Base-by-base conservation (phyloP, 2,797 vertebrate genomes). In the Tiaroga cobitis region DNA sequence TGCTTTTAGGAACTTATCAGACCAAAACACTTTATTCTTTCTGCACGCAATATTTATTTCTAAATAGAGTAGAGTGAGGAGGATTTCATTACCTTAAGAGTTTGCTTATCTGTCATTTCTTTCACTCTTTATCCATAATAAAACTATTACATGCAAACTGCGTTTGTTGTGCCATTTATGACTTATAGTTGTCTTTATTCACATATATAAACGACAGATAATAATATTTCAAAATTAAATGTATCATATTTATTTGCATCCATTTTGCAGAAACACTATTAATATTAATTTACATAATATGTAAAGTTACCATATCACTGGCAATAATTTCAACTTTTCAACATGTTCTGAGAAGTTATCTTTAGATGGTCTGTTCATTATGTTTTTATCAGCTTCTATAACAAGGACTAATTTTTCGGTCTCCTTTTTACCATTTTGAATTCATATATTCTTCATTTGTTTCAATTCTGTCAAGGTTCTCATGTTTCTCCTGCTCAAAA, bases 1-100 rank as follows among this genome's bases (percentile, higher is more conserved):
- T 16, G 72, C 65, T 67, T 83, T 74, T 81, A 81, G 32, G 15
- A 39, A 61, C 72, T 78, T 81, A 26, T 72, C 68, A 29, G 51
- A 87, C 56, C 43, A 59, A 68, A 82, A 74, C 39, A 41, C 29
- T 68, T 75, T 80, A 32, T 39, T 77, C 74, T 77, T 84, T 80
- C 46, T 83, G 80, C 76, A 69, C 78, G 59, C 46, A 24, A 68
- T 85, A 85, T 85, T 83, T 73, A 78, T 82, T 65, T 85, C 74
- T 21, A 37, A 82, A 59, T 41, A 49, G 26, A 26, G 68, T 73
- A 75, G 79, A 29, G 63, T 43, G 70, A 70, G 68, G 65, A 75
- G 51, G 26, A 79, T 49, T 37, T 43, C 43, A 76, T 63, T 3
- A 13, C 21, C 75, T 24, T 56, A 6, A 70, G 34, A 54, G 15